phyloP scores from a whole-genome alignment of 2,113 vertebrate genomes.

The Psophia crepitans region DNA sequence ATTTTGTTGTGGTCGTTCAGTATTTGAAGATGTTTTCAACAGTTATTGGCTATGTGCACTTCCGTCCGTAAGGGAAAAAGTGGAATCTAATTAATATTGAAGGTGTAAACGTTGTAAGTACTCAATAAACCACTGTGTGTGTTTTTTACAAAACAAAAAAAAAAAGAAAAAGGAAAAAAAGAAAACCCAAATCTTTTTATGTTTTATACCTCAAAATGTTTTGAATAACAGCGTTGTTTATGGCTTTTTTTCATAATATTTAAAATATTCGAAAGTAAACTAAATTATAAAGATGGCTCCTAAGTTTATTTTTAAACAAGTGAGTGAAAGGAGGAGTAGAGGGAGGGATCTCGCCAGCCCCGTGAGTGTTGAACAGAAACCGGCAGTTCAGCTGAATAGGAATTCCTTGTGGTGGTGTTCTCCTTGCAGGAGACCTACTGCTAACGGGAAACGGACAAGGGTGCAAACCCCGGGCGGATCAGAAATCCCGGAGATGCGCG shows the following conservation, averaged over 20 bases:
- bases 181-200: constrained; percentile 71
- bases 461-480: neutral
- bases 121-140: constrained; percentile 94
- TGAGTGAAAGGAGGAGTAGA: neutral
- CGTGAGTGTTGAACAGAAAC: neutral
- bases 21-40: constrained; percentile 77
- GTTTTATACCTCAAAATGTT: constrained; percentile 77
- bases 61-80: constrained; percentile 79
- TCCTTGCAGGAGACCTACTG: neutral
- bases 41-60: constrained; percentile 85
- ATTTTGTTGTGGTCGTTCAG: constrained; percentile 76
- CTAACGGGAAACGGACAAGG: neutral
- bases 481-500: neutral
- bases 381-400: neutral
- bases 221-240: constrained; percentile 76
- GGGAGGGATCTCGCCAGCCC: neutral
- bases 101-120: constrained; percentile 94
- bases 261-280: constrained; percentile 80
- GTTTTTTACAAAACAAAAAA: constrained; percentile 69
- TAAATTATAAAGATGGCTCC: constrained; percentile 73
- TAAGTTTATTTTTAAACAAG: constrained; percentile 69
- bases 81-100: constrained; percentile 88
- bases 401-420: constrained; percentile 21
- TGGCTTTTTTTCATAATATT: constrained; percentile 76
- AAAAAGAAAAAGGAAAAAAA: neutral